Base-by-base conservation (phyloP, 2,888 invertebrate species). In the Drosophila sordidula region DNA sequence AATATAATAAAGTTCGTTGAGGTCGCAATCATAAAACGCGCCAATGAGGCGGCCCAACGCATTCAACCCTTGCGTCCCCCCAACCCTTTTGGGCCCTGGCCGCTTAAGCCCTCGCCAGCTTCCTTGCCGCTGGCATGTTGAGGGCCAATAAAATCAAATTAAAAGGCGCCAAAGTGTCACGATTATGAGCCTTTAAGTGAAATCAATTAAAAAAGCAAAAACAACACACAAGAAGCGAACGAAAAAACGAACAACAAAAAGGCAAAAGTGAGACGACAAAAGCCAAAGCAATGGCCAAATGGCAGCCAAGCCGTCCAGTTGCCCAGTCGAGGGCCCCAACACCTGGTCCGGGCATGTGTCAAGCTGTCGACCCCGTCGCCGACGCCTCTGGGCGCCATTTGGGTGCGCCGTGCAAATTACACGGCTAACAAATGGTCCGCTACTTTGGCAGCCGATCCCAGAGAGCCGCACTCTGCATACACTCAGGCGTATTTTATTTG, bases 151-250 rank as follows among this genome's bases (percentile, higher is more conserved):
- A 86, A 86, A 87, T 86, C 89, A 89, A 86, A 89, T 86, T 86
- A 89, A 89, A 89, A 84, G 87, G 87, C 89, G 84, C 87, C 89
- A 86, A 86, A 89, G 89, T 86, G 85, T 87, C 87, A 80, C 84
- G 85, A 86, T 86, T 87, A 86, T 89, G 85, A 73, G 85, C 73
- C 84, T 77, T 75, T 80, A 87, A 89, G 79, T 80, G 89, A 89
- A 86, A 89, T 89, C 89, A 86, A 86, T 86, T 86, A 89, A 85
- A 83, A 73, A 57, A 72, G 57, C 51, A 26, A 36, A 58, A 65
- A 29, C 11, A 56, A 55, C 42, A 29, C 29, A 29, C 16, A 22
- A 26, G 57, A 44, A 38, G 18, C 9, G 26, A 41, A 9, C 36
- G 32, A 47, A 39, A 25, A 38, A 57, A 58, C n/a, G 25, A 25